These are phyloP conservation scores for Serranus cabrilla DNA, from an alignment of 2,797 vertebrate species.

Conservation along the genomic window DNA sequence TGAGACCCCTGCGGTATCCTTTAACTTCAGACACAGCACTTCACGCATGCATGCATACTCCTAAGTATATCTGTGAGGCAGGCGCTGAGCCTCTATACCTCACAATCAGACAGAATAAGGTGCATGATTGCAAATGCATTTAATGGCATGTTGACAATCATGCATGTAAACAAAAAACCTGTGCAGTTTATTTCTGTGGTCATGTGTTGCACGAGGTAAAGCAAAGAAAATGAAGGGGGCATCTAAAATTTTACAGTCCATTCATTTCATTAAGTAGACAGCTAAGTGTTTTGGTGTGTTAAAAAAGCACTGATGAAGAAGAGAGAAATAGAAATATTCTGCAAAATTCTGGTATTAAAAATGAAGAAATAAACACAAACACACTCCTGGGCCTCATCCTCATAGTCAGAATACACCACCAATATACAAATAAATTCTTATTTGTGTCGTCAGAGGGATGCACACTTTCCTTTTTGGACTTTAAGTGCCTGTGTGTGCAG, in stretches of 20 bases:
- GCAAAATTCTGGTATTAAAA: not conserved
- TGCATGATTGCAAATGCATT: not conserved
- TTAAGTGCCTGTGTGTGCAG: not conserved
- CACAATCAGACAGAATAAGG: not conserved
- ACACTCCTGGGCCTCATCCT: not conserved
- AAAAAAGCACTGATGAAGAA: not conserved
- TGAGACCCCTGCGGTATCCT: conserved; percentile 75
- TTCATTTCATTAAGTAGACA: not conserved
- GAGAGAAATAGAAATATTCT: not conserved
- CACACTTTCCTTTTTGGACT: conserved; percentile 14
- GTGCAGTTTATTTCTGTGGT: conserved; percentile 7
- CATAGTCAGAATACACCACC: not conserved
- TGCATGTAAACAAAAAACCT: conserved; percentile 45
- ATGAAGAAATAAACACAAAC: not conserved
- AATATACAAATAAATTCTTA: not conserved
- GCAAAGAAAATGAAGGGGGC: not conserved
- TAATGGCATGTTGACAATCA: conserved; percentile 2
- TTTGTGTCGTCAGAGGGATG: conserved; percentile 8
- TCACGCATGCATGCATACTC: conserved; percentile 65
- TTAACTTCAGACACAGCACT: conserved; percentile 84
- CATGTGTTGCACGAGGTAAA: conserved; percentile 21
- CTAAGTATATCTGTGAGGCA: conserved; percentile 42
- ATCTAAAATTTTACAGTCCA: not conserved
- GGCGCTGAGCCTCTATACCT: not conserved
- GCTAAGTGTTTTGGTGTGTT: not conserved